Conservation (phyloP, 2,797 vertebrate genomes). For the Coregonus suidteri region DNA sequence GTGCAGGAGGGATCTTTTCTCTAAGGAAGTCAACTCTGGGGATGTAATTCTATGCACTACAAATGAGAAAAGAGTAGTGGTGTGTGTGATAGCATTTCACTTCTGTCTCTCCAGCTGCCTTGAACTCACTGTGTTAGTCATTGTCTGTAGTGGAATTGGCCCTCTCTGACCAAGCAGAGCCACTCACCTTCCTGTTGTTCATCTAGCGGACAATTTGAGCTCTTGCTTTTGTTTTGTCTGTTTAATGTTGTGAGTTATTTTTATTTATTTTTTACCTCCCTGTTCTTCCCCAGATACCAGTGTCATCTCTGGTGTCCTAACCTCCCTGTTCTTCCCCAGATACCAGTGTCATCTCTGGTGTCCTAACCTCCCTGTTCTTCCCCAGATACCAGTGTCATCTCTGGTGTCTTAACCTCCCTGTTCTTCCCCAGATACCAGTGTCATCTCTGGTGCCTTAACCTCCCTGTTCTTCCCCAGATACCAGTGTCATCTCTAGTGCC, state of each 20-base stretch:
- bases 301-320: not conserved
- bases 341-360: too few relatives aligned
- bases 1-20: too few relatives aligned
- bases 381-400: not conserved
- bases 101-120: not conserved
- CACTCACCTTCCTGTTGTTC: not conserved
- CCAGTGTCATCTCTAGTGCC: not conserved
- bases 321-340: conserved; percentile 59
- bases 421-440: conserved; percentile 84
- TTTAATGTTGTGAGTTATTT: not conserved
- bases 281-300: not conserved
- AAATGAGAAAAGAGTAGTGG: not conserved
- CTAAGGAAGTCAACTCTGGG: not conserved
- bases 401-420: not conserved
- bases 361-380: too few relatives aligned
- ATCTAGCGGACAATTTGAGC: too few relatives aligned
- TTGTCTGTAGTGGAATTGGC: not conserved
- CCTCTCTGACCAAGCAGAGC: conserved; percentile 8
- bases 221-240: not conserved
- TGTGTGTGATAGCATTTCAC: not conserved
- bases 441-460: conserved; percentile 76
- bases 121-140: not conserved
- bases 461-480: not conserved
- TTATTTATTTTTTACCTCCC: not conserved
- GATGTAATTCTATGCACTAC: not conserved